Conservation (phyloP, 1,140 invertebrate genomes). For the Phymastichus coffea region DNA sequence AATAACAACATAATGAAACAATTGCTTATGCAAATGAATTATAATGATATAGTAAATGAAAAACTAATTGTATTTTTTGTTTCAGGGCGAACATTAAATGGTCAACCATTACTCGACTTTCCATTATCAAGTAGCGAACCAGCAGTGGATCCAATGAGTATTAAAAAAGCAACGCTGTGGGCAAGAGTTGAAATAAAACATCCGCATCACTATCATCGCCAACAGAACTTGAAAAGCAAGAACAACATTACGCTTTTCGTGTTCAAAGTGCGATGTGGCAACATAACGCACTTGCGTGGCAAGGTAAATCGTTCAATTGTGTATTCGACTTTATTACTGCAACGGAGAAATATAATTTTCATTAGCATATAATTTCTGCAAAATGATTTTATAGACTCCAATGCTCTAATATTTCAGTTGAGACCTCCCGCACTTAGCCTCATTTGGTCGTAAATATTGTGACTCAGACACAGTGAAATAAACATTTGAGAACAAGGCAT, state of each 20-base stretch:
- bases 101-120: conserved; percentile 83
- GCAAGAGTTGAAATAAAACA: conserved; percentile 67
- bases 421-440: too few species aligned
- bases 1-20: too few species aligned
- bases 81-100: conserved; percentile 77
- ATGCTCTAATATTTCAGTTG: too few species aligned
- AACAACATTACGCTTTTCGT: conserved; percentile 67
- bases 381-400: too few species aligned
- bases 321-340: not conserved
- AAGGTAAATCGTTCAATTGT: conserved; percentile 52
- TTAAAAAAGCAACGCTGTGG: conserved; percentile 76
- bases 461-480: too few species aligned
- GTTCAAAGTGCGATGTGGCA: conserved; percentile 63
- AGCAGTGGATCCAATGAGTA: conserved; percentile 62
- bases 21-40: too few species aligned
- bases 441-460: too few species aligned
- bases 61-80: too few species aligned
- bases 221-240: conserved; percentile 33
- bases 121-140: conserved; percentile 64
- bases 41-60: too few species aligned
- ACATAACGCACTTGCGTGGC: conserved; percentile 61
- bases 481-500: too few species aligned
- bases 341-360: too few species aligned
- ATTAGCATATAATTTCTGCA: too few species aligned
- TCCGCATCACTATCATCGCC: conserved; percentile 53